phyloP scores from a whole-genome alignment of 2,113 vertebrate genomes.

The Rhabdornis inornatus region DNA sequence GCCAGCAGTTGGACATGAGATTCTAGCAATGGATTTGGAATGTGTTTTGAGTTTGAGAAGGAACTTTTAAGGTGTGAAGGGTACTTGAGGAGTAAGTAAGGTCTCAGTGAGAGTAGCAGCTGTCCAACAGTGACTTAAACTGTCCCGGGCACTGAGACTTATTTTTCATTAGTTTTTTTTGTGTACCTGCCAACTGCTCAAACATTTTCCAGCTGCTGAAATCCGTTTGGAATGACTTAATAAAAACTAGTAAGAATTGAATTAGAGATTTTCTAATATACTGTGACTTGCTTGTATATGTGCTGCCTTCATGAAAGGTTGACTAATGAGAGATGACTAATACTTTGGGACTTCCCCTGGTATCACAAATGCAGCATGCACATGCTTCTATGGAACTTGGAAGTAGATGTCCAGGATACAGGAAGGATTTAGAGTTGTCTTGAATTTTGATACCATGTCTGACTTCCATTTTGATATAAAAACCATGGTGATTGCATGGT shows the following conservation, averaged over 20 bases:
- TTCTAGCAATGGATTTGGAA: neutral
- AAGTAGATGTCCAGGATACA: conserved; percentile 9
- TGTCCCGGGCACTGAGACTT: neutral
- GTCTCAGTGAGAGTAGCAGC: neutral
- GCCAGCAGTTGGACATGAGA: neutral
- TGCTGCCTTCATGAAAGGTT: neutral
- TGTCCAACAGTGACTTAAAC: neutral
- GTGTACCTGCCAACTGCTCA: neutral
- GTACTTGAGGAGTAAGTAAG: neutral
- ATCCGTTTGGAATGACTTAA: neutral
- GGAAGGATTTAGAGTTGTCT: conserved; percentile 24
- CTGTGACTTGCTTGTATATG: neutral
- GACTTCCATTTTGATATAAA: conserved; percentile 17
- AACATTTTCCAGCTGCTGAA: neutral
- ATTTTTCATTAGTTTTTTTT: neutral
- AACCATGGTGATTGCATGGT: neutral
- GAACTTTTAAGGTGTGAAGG: neutral
- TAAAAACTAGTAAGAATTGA: neutral
- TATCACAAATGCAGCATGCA: neutral
- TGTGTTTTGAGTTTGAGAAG: neutral
- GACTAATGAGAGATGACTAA: neutral
- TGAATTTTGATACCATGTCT: neutral
- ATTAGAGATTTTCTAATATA: neutral
- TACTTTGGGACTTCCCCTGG: neutral
- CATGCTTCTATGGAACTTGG: neutral